Evolutionary conservation across 1,140 invertebrate species (phyloP).

Genomic region (Octopus bimaculoides): DNA sequence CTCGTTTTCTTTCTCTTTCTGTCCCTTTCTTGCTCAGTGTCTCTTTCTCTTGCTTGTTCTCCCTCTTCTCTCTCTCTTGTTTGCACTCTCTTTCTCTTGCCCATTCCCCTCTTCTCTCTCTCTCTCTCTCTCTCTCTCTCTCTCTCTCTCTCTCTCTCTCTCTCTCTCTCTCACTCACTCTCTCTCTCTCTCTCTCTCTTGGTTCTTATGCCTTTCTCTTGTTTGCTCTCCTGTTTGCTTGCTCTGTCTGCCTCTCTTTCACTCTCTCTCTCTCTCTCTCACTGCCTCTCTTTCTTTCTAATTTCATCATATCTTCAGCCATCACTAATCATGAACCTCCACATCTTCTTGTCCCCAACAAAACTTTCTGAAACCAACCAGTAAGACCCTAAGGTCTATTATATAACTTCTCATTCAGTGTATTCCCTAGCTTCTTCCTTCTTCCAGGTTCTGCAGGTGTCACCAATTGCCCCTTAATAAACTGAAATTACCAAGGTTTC

Average conservation of each 20-base stretch:
- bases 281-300: no score
- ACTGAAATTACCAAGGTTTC: no score
- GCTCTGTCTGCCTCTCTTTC: slow-evolving; percentile 8
- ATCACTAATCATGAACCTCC: no score
- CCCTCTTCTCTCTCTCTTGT: neutral
- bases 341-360: no score
- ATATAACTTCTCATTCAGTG: no score
- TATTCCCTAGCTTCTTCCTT: no score
- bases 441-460: no score
- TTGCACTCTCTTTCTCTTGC: neutral
- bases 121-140: neutral
- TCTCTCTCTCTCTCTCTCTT: neutral
- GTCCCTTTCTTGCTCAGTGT: neutral
- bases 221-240: neutral
- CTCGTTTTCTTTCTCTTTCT: neutral
- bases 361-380: no score
- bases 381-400: no score
- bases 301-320: no score
- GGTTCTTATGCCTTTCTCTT: slow-evolving; percentile 21
- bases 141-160: slow-evolving; percentile 12
- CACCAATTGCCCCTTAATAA: no score
- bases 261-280: neutral
- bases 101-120: neutral
- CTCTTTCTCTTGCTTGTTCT: neutral
- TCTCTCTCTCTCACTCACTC: slow-evolving; percentile 8